Base-by-base conservation (phyloP, 1,140 invertebrate genomes). In the Holcopasites calliopsidis region DNA sequence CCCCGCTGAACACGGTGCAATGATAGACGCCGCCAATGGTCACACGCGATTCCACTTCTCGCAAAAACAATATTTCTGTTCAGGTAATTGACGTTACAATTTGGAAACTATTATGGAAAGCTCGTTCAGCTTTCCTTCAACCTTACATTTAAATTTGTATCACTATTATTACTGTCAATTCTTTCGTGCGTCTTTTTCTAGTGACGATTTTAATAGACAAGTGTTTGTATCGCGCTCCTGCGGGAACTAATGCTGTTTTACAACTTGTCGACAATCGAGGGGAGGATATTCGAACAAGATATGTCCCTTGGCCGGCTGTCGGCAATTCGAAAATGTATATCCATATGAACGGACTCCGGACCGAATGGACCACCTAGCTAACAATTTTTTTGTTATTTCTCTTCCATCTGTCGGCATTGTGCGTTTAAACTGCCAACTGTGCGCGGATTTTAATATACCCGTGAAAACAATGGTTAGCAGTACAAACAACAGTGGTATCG, bases 321-420 rank as follows among this genome's bases (percentile, higher is more conserved):
- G 83, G 83, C 82, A 83, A 83, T 85, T 85, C 82, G 82, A 73
- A 85, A 85, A 85, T 85, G 79, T 83, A 83, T 74, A 64, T 84
- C 38, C 77, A 58, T 49, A 38, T 31, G 77, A 60, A 33, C 58
- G 57, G 64, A 35, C 73, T 38, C 35, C 21, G 47, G 38, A 23
- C 33, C 38, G 44, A 58, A 81, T 81, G 57, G 79, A 70, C 26
- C 52, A 35, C 26, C n/a, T 23, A 4, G 28, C 44, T 35, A 18
- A 52, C n/a, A n/a, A 55, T 74, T 74, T 73, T 52, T 55, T 26
- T 31, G 5, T 2, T 6, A 8, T 13, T 33, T 26, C 35, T 11
- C 50, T 40, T 68, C 50, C 16, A 28, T 55, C 49, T 16, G 31
- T 35, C 31, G 33, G 26, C 7, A 62, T 28, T 18, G 64, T 66